Evolutionary conservation across 1,140 invertebrate species (phyloP), one percentile per base, ranked within the genome.

Genomic region (Apis dorsata): DNA sequence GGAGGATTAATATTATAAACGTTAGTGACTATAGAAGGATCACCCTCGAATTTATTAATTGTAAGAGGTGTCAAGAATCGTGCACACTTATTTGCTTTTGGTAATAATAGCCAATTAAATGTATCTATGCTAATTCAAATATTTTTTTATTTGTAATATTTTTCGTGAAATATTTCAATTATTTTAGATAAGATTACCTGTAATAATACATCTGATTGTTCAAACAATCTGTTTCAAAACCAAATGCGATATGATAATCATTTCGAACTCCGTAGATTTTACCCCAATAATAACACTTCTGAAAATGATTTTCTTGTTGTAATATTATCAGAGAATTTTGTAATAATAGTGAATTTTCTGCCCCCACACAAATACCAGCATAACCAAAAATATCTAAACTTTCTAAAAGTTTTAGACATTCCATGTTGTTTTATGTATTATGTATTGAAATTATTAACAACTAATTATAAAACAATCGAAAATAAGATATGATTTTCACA

Each of bases 201-300:
- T 97, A 97, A 91, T 96, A 97, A 91, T 95, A 97, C 62, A 95
- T 95, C 84, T 95, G 94, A 83, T 95, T 95, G 51, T 93, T 90
- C 7, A 97, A 89, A 55, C 95, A 96, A 89, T 97, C 96, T 68
- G 95, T 95, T 28, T 94, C 93, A 80, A 96, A 96, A 21, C 97
- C 97, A 89, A 95, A 97, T 5, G 96, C 95, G 63, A 97, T 95
- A 87, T 96, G 96, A 90, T 97, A 97, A 93, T 97, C 97, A 11
- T 92, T 94, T 65, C 95, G 94, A 0, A 94, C 92, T 1, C 96
- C 97, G 76, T 95, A 94, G 62, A 97, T 95, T 89, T 95, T 95
- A 3, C 97, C 97, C 96, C 96, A 97, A 83, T 97, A 97, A 84
- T 95, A 97, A 71, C 96, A 95, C 83, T 95, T 95, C 4, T 93